Evolutionary conservation across 2,888 invertebrate genomes (phyloP).

Genomic region (Phalera bucephala): DNA sequence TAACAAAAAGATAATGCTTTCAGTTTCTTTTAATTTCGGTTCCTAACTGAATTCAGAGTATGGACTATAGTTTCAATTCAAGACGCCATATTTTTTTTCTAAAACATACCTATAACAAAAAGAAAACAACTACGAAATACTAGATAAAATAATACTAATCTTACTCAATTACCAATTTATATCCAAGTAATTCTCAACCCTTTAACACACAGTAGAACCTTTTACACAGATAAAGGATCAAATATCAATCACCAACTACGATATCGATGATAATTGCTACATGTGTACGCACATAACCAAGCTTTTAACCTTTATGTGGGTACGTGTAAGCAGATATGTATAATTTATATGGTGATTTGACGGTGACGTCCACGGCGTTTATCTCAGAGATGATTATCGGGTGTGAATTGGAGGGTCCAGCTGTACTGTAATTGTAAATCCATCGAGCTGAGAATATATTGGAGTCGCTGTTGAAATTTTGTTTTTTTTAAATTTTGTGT

Average conservation of each 20-base stretch:
- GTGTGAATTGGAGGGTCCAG: slow-evolving; percentile 72
- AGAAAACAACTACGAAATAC: too few species aligned
- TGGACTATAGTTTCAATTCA: too few species aligned
- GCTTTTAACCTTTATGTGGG: background rate
- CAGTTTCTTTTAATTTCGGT: too few species aligned
- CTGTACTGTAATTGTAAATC: slow-evolving; percentile 53
- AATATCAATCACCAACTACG: background rate
- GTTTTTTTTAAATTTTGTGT: slow-evolving; percentile 7
- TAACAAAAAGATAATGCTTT: too few species aligned
- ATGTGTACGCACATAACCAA: slow-evolving; percentile 7
- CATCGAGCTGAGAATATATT: slow-evolving; percentile 34
- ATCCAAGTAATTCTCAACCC: too few species aligned
- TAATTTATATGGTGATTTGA: slow-evolving; percentile 48
- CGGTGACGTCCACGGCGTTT: slow-evolving; percentile 56
- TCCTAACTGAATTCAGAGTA: too few species aligned
- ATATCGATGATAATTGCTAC: background rate
- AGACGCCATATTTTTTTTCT: too few species aligned
- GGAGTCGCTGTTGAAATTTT: slow-evolving; percentile 4
- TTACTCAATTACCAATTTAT: too few species aligned
- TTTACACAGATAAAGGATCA: background rate
- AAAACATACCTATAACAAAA: too few species aligned
- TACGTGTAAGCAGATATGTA: slow-evolving; percentile 7
- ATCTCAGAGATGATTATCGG: slow-evolving; percentile 74
- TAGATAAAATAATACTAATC: too few species aligned
- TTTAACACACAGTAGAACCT: too few species aligned